phyloP scores from a whole-genome alignment of 2,888 invertebrate species.

The Nemotelus nigrinus region DNA sequence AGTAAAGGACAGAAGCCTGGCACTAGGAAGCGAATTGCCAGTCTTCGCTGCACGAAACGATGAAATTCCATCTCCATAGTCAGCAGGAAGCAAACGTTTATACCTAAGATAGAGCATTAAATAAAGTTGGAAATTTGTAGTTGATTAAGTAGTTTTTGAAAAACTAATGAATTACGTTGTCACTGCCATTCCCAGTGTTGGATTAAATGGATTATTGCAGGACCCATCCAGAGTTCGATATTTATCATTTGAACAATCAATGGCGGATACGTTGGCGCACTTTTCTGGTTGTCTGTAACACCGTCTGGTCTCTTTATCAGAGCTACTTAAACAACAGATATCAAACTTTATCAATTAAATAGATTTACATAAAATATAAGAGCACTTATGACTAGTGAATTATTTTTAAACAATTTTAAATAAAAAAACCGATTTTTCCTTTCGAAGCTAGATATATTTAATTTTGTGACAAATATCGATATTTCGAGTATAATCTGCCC shows the following conservation, averaged over 20 bases:
- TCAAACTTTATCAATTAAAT: too few species aligned
- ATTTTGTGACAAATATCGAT: too few species aligned
- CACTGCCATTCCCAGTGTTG: slow-evolving; percentile 24
- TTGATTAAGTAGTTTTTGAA: background rate
- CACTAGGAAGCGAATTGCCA: slow-evolving; percentile 23
- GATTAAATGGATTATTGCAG: slow-evolving; percentile 17
- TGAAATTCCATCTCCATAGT: slow-evolving; percentile 1
- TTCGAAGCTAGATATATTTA: too few species aligned
- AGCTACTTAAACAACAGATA: too few species aligned
- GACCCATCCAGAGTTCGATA: slow-evolving; percentile 28
- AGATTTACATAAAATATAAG: too few species aligned
- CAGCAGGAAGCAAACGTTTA: background rate
- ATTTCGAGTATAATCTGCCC: too few species aligned
- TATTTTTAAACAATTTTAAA: too few species aligned
- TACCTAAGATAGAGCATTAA: background rate
- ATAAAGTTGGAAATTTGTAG: background rate
- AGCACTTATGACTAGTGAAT: too few species aligned
- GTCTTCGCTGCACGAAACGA: slow-evolving; percentile 5
- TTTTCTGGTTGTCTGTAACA: background rate
- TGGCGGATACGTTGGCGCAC: background rate
- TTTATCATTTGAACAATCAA: background rate
- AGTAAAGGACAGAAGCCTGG: slow-evolving; percentile 9
- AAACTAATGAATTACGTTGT: slow-evolving; percentile 2
- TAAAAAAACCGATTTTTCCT: too few species aligned
- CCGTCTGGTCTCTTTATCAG: too few species aligned